Evolutionary conservation across 2,113 vertebrate genomes (phyloP), one percentile per base, ranked within the genome.

Genomic region (Semicossyphus pulcher): DNA sequence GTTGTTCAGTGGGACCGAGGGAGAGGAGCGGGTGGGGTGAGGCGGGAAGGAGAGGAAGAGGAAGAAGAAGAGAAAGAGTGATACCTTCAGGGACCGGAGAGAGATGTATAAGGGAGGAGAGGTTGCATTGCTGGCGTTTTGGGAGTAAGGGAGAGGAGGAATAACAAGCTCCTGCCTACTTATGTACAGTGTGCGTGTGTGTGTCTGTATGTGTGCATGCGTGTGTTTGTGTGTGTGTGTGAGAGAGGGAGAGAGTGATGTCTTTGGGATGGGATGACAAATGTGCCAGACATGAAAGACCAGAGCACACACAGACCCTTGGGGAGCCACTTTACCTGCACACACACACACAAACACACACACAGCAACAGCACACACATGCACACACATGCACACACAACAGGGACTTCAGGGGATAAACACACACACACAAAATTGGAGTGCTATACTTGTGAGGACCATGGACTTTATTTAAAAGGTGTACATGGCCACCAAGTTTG

Each of bases 211-310:
- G 52, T 41, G 72, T 51, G 48, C 18, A 42, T 23, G 70, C 23
- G 29, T 64, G 52, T 47, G 21, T 44, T 63, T 61, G 61, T 47
- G 57, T n/a, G 45, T 56, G 41, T 56, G 52, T 63, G 56, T 71
- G 56, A 23, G 34, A 56, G 25, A 29, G 36, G 42, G 56, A 52
- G 49, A 47, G 47, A 56, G 92, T 89, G 83, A 88, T 94, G 94
- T 95, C 93, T 94, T 90, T 68, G 89, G 94, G 94, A 94, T 91
- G 91, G 91, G 91, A 94, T 94, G 94, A 94, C 95, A 95, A 95
- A 94, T 93, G 94, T 94, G 88, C 91, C 80, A 90, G 76, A 89
- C 83, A 90, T 85, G 78, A 88, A 92, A 91, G 85, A 88, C 77
- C 85, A 83, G 73, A 76, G 71, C 58, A 77, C 59, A 71, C 76